These are phyloP conservation scores for Ctenomys sociabilis DNA, from an alignment of 2,113 vertebrate genomes.

Conservation along the genomic window DNA sequence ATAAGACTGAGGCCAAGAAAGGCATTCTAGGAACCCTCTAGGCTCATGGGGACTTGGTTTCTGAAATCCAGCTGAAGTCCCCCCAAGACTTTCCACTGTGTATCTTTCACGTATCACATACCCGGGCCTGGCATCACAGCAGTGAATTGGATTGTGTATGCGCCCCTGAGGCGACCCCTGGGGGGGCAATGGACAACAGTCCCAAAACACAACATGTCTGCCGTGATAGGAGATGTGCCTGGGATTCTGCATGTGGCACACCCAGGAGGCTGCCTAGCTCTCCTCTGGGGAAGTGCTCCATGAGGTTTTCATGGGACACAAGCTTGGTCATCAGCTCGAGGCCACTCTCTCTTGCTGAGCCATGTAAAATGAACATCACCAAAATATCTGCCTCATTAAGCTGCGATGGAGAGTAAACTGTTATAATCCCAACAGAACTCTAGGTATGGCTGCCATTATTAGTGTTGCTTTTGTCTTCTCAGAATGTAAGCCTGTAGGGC, in stretches of 20 bases:
- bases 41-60: background rate
- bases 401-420: background rate
- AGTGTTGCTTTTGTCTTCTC: background rate
- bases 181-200: background rate
- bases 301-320: background rate
- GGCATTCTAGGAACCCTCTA: background rate
- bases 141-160: background rate
- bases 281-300: background rate
- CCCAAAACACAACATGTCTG: background rate
- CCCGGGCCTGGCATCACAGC: background rate
- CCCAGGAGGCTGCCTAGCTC: rapidly evolving
- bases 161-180: background rate
- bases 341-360: background rate
- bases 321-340: background rate
- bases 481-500: no score
- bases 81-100: no score
- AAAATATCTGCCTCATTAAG: background rate
- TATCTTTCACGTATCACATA: background rate
- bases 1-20: background rate
- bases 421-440: background rate
- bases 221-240: background rate
- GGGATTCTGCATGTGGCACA: background rate
- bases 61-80: background rate
- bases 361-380: background rate
- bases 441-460: background rate